Base-by-base conservation (phyloP, 2,113 vertebrate genomes). In the Hipposideros armiger region DNA sequence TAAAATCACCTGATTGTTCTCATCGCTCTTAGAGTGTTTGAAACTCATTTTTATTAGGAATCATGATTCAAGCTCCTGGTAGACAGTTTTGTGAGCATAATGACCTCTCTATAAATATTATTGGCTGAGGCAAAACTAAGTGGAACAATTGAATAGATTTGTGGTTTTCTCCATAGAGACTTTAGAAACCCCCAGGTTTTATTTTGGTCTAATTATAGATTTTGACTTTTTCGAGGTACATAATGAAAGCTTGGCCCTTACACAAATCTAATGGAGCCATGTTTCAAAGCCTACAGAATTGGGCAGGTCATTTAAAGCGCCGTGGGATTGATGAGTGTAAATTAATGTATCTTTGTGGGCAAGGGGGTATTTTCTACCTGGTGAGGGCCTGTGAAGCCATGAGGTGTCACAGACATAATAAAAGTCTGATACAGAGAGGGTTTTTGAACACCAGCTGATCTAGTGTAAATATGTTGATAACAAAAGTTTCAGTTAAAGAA, bases 101-200 rank as follows among this genome's bases (percentile, higher is more conserved):
- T 70, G 73, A 83, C 24, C 28, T 28, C 74, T 95, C 87, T 62
- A 62, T 93, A 91, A 81, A 66, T 93, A 83, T 80, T 69, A 92
- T 14, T 22, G 7, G 60, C 26, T 90, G 66, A 87, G 45, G 86
- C 64, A 77, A 80, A 96, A 76, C 42, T 69, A 91, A 96, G 30
- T 36, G 62, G 54, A 91, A 36, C 62, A 69, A 88, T 36, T 64
- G 70, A 94, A 96, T 88, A 90, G 56, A 83, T 86, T 84, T 91
- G 76, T 96, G 70, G 22, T 77, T 94, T 96, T 91, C 70, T 89
- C 89, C 40, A 30, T 4, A 64, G 54, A 94, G 60, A 78, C 73
- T 94, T 80, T 66, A 88, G 64, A 84, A 93, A 93, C 17, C 11
- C 62, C 47, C 19, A 66, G 74, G 81, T 88, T 95, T 97, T 82